Evolutionary conservation across 2,797 vertebrate species (phyloP).

Genomic region (Balearica regulorum): DNA sequence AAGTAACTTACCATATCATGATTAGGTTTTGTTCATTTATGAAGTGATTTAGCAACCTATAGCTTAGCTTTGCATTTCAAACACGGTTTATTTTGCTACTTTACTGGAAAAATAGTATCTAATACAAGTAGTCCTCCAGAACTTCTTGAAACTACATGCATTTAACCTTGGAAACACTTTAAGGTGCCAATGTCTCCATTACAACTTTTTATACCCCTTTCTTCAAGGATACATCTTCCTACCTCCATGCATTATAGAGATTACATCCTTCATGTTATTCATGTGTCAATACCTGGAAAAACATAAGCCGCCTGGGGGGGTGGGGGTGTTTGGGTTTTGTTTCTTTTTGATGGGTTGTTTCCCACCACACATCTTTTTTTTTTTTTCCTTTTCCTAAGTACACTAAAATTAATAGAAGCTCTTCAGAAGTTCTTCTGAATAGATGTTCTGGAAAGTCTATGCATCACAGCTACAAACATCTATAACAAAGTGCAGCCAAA

Average conservation of each 20-base stretch:
- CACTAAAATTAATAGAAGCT: not conserved
- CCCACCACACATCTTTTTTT: fast-evolving
- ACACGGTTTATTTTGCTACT: not conserved
- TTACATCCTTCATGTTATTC: not conserved
- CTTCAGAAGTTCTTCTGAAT: not conserved
- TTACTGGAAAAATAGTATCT: not conserved
- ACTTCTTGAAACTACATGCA: not conserved
- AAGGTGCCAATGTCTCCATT: not conserved
- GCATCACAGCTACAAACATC: not conserved
- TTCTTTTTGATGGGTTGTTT: not conserved
- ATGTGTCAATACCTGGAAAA: not conserved
- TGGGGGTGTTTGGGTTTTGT: fast-evolving
- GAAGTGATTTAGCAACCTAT: not conserved
- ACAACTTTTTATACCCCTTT: not conserved
- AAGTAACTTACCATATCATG: not conserved
- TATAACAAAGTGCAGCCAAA: not conserved
- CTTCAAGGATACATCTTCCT: not conserved
- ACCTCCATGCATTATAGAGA: not conserved
- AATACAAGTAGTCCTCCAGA: not conserved
- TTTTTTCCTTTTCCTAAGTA: not conserved
- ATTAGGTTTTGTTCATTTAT: not conserved
- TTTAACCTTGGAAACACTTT: not conserved
- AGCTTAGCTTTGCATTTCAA: not conserved
- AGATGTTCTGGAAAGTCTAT: not conserved
- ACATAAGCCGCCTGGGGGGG: not conserved